phyloP scores from a whole-genome alignment of 1,140 invertebrate genomes.

The Nixonia krombeini region DNA sequence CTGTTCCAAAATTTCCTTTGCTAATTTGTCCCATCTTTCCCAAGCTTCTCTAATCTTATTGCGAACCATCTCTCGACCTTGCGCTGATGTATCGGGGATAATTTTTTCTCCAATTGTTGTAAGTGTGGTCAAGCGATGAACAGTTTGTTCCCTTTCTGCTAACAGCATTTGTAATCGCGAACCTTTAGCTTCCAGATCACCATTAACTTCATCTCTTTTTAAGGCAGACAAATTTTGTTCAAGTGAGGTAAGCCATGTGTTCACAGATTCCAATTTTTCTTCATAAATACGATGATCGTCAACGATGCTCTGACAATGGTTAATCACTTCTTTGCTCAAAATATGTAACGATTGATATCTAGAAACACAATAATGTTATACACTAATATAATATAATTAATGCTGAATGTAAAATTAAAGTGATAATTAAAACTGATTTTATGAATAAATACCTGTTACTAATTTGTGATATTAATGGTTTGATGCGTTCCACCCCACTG shows the following conservation, averaged over 20 bases:
- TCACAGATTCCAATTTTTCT: conserved; percentile 82
- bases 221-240: conserved; percentile 80
- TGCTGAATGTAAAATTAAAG: no score
- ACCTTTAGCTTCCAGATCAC: conserved; percentile 74
- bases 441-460: conserved; percentile 79
- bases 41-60: conserved; percentile 83
- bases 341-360: conserved; percentile 87
- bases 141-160: conserved; percentile 86
- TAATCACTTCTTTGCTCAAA: conserved; percentile 89
- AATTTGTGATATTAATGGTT: conserved; percentile 90
- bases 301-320: conserved; percentile 87
- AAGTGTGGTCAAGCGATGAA: conserved; percentile 81
- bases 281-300: conserved; percentile 88
- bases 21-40: conserved; percentile 89
- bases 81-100: conserved; percentile 90
- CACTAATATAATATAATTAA: conserved; percentile 9
- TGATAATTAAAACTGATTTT: no score
- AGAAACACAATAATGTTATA: conserved; percentile 23
- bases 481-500: conserved; percentile 88
- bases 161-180: conserved; percentile 82
- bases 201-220: conserved; percentile 67
- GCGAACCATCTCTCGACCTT: conserved; percentile 89
- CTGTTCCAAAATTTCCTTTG: conserved; percentile 83
- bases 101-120: conserved; percentile 87
- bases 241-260: conserved; percentile 82